Evolutionary conservation across 2,888 invertebrate genomes (phyloP), one percentile per base, ranked within the genome.

Genomic region (Tipula confusa): DNA sequence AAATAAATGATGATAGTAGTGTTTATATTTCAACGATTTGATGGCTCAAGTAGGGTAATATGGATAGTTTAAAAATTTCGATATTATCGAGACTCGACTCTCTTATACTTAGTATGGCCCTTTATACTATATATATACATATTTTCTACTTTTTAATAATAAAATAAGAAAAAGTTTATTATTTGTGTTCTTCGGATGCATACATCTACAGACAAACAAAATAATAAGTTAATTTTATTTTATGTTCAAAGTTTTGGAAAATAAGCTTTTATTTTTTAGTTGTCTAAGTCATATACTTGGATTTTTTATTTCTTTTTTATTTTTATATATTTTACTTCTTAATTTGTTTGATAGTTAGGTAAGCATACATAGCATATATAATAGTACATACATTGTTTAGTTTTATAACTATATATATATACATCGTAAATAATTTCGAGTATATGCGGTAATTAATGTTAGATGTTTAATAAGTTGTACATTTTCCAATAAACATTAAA

Each of bases 171-270:
- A 18, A 64, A 64, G 24, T 24, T 64, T 24, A 9, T 6, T 64
- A 24, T 24, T 24, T 24, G 18, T 64, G 7, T 64, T 64, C 24
- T 6, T 64, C 24, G 24, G 24, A 3, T 18, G 1, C 9, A 64
- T 24, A 24, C 18, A 18, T 9, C 18, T 9, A 64, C 7, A 64
- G 24, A 64, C 11, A 64, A 18, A 64, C 11, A 64, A 64, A 64
- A 64, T 64, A 64, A 64, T 64, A 64, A 64, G 64, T 64, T 64
- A 64, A 64, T 7, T 64, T 64, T 64, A 64, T 64, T 64, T 64
- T 64, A 64, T 64, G 64, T 24, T 1, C 24, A 64, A 64, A 64
- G 24, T 64, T 64, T 64, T 24, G 9, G 9, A 3, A 24, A 64
- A 64, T 64, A 64, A 64, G 64, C 24, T 64, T 64, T 64, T 24